These are phyloP conservation scores for Myotis vivesi DNA, from an alignment of 2,797 vertebrate genomes.

Conservation along the genomic window DNA sequence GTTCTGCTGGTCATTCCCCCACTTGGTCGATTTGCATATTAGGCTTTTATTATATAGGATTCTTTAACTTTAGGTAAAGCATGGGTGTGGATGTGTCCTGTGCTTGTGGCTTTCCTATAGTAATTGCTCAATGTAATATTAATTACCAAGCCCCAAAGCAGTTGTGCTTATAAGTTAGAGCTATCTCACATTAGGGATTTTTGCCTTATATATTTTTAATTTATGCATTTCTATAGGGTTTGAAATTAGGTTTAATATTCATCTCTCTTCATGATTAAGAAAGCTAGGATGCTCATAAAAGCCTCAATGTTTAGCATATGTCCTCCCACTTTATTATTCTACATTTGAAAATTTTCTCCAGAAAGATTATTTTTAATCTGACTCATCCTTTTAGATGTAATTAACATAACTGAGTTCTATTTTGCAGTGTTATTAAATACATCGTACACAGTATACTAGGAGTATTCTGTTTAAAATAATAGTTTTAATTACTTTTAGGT, in stretches of 20 bases:
- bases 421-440: neutral
- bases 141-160: slow-evolving; percentile 52
- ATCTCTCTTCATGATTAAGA: neutral
- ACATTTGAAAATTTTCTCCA: neutral
- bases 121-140: slow-evolving; percentile 24
- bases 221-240: neutral
- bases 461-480: neutral
- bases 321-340: neutral
- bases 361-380: neutral
- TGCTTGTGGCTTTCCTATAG: slow-evolving; percentile 28
- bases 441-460: neutral
- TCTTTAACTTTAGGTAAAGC: slow-evolving; percentile 6
- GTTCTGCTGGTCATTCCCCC: no score
- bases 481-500: neutral
- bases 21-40: no score
- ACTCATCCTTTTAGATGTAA: neutral
- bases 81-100: neutral
- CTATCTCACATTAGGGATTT: slow-evolving; percentile 18
- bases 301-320: neutral
- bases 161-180: neutral
- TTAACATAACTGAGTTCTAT: neutral
- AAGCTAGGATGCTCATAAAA: neutral
- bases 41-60: neutral
- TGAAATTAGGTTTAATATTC: neutral
- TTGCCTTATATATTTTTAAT: neutral